These are phyloP conservation scores for Microtus ochrogaster DNA, from an alignment of 2,113 vertebrate species.

Conservation along the genomic window DNA sequence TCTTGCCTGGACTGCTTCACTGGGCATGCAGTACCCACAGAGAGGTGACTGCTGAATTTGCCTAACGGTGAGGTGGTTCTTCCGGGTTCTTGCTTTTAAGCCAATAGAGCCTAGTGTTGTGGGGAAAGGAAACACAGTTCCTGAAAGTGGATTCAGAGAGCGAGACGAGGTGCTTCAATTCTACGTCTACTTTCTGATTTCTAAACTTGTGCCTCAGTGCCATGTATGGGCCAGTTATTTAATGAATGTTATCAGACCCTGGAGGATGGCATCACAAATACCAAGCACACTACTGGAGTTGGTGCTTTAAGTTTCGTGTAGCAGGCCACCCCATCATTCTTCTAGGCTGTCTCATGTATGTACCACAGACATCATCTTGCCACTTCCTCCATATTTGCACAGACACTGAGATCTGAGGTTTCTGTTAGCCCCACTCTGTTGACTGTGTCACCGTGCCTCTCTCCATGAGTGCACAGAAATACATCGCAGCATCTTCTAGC, in stretches of 20 bases:
- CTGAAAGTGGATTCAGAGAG: background rate
- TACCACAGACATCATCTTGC: background rate
- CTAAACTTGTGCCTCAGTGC: background rate
- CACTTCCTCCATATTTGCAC: background rate
- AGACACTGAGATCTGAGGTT: background rate
- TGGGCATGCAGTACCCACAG: too few relatives aligned
- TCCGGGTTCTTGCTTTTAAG: too few relatives aligned
- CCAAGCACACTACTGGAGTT: background rate
- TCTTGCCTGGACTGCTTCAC: too few relatives aligned
- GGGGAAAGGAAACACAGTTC: background rate
- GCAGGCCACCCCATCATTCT: background rate
- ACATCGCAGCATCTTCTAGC: slow-evolving; percentile 41
- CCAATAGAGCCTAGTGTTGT: background rate
- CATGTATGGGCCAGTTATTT: background rate
- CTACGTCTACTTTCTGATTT: background rate
- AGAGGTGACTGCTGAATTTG: too few relatives aligned
- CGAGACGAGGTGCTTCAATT: background rate
- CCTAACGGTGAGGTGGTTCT: too few relatives aligned
- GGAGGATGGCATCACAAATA: background rate
- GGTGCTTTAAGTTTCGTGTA: background rate
- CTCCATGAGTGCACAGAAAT: slow-evolving; percentile 35
- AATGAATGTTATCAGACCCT: background rate
- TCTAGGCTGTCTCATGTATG: background rate
- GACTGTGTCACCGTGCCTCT: background rate
- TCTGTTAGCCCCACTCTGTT: background rate